Evolutionary conservation across 1,140 invertebrate species (phyloP), one percentile per base, ranked within the genome.

Genomic region (Lepidostoma basale): DNA sequence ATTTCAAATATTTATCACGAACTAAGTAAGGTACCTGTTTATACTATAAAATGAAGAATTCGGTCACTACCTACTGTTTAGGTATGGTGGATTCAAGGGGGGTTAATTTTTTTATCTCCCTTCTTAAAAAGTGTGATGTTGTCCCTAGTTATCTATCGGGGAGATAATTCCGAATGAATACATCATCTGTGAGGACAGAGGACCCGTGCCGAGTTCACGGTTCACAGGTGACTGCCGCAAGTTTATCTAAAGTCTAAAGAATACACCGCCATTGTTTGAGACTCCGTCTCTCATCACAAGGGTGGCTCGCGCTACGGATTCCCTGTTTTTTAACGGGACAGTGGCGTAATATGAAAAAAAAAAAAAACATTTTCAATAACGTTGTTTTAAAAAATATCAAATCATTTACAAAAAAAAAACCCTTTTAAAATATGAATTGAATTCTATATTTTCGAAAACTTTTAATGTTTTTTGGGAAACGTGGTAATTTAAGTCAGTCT

Each of bases 141-240:
- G 36, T 20, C 54, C 54, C 54, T 59, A 9, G 18, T 59, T 59
- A 59, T 59, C 54, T 59, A 22, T 40, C 25, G 30, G 49, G 23
- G 54, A 59, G 54, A 59, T 59, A 39, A 59, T 59, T 56, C n/a
- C 5, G n/a, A 18, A 59, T 40, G 54, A 59, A 59, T 39, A 25
- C 33, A 30, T 56, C 33, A 23, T 59, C 30, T 40, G n/a, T n/a
- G 14, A 3, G 33, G 30, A 4, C 6, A 1, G 28, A 2, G 26
- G 4, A 6, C 12, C 26, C 4, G 20, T 56, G 52, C 16, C 0
- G 49, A 22, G 23, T 25, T n/a, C 44, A 10, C 10, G 22, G 54
- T 22, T 59, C 54, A 59, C 54, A 59, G 54, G 54, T 59, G 54
- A 59, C 54, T 23, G n/a, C 10, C 49, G 14, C 22, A 39, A 59